phyloP scores from a whole-genome alignment of 2,797 vertebrate genomes.

The Takifugu rubripes region DNA sequence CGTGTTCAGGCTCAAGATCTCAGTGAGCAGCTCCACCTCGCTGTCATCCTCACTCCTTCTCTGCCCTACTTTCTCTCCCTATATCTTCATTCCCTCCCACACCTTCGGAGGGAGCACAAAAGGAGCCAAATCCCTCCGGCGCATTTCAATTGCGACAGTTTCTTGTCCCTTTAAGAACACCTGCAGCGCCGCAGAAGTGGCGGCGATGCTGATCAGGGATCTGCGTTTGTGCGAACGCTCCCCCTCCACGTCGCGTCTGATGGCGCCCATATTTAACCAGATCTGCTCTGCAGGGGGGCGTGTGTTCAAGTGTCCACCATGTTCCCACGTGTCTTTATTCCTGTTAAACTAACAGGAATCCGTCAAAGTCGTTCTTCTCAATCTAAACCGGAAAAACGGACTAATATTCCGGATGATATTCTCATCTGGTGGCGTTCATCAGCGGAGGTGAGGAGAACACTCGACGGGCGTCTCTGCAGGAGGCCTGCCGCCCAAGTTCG shows the following conservation, averaged over 20 bases:
- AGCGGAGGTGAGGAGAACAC: background rate
- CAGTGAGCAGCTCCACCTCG: slow-evolving; percentile 48
- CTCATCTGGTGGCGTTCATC: background rate
- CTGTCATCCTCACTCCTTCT: slow-evolving; percentile 32
- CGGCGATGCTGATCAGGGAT: slow-evolving; percentile 27
- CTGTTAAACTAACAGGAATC: too few relatives aligned
- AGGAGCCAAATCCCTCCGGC: slow-evolving; percentile 44
- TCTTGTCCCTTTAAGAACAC: slow-evolving; percentile 22
- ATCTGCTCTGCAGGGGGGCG: too few relatives aligned
- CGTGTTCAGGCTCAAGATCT: slow-evolving; percentile 31
- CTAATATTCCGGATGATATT: background rate
- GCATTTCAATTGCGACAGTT: slow-evolving; percentile 49
- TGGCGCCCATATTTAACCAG: too few relatives aligned
- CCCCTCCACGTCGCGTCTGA: slow-evolving; percentile 7
- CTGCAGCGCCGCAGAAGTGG: slow-evolving; percentile 25
- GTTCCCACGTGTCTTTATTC: too few relatives aligned
- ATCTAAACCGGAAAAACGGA: too few relatives aligned
- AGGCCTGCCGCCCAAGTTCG: too few relatives aligned
- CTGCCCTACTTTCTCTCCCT: slow-evolving; percentile 56
- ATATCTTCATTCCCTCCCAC: slow-evolving; percentile 22
- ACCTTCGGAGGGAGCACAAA: slow-evolving; percentile 33
- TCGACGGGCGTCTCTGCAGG: too few relatives aligned
- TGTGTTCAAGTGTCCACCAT: too few relatives aligned
- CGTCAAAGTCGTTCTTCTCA: too few relatives aligned
- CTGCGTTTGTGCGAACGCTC: slow-evolving; percentile 4